Conservation (phyloP, 1,140 invertebrate species). For the Panagrolaimus sp. region DNA sequence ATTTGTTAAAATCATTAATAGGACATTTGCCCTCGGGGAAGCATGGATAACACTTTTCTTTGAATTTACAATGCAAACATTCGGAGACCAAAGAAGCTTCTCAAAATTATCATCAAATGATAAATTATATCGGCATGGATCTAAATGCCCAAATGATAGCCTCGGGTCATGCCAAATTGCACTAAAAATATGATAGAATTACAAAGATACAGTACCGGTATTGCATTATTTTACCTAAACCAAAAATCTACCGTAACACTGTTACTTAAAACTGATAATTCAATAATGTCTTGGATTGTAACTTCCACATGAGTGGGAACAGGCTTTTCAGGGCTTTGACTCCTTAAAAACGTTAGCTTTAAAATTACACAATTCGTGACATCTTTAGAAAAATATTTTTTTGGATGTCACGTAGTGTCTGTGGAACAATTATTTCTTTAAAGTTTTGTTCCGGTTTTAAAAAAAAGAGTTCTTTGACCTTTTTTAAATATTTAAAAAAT, state of each 20-base stretch:
- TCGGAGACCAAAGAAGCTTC: conserved; percentile 57
- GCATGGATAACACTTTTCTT: conserved; percentile 48
- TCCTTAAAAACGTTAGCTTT: conserved; percentile 23
- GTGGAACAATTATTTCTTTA: too few species aligned
- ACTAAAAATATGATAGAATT: conserved; percentile 24
- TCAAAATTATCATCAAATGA: conserved; percentile 59
- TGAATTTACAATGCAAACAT: conserved; percentile 59
- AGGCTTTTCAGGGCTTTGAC: conserved; percentile 42
- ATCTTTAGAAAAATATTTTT: too few species aligned
- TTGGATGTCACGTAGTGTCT: too few species aligned
- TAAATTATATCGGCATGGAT: conserved; percentile 52
- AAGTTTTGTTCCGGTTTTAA: too few species aligned
- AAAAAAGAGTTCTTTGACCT: too few species aligned
- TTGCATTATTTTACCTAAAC: conserved; percentile 41
- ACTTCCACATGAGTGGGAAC: conserved; percentile 53
- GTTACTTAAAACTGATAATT: conserved; percentile 54
- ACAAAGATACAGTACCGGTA: too few species aligned
- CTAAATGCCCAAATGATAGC: conserved; percentile 54
- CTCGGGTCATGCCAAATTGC: conserved; percentile 56
- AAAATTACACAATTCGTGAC: background rate
- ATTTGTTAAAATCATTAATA: conserved; percentile 55
- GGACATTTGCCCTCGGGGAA: conserved; percentile 57
- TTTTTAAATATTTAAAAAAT: too few species aligned
- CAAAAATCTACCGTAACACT: conserved; percentile 57
- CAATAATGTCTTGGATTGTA: conserved; percentile 54